Evolutionary conservation across 2,888 invertebrate genomes (phyloP).

Genomic region (Acleris cristana): DNA sequence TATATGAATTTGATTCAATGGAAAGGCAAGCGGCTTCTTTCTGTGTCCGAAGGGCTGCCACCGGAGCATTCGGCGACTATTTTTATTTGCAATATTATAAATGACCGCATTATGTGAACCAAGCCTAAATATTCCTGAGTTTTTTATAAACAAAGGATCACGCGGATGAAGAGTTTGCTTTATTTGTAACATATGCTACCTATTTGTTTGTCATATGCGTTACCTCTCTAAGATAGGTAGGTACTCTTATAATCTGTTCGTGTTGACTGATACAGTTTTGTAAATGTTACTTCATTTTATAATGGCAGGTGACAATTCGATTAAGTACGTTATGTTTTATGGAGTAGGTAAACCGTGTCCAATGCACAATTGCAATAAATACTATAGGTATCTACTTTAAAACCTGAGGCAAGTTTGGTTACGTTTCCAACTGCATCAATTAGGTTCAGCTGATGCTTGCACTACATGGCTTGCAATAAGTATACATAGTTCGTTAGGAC

Average conservation of each 20-base stretch:
- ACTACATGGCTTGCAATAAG: not conserved
- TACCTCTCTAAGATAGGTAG: no score
- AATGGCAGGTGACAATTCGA: no score
- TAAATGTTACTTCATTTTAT: no score
- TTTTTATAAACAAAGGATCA: constrained; percentile 45
- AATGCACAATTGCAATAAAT: no score
- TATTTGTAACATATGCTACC: not conserved
- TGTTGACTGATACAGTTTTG: no score
- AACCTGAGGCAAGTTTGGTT: not conserved
- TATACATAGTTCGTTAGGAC: not conserved
- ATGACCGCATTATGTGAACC: constrained; percentile 64
- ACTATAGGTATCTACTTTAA: no score
- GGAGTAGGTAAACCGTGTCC: no score
- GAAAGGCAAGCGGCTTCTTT: constrained; percentile 82
- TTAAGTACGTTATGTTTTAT: no score
- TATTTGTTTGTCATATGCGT: not conserved
- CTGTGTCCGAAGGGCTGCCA: constrained; percentile 82
- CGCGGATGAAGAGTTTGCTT: constrained; percentile 6
- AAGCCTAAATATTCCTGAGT: constrained; percentile 62
- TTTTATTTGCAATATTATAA: constrained; percentile 77
- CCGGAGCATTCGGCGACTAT: constrained; percentile 67
- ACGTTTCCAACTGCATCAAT: not conserved
- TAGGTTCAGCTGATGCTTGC: not conserved
- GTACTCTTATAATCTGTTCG: no score
- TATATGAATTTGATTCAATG: constrained; percentile 85